Evolutionary conservation across 2,797 vertebrate genomes (phyloP), one percentile per base, ranked within the genome.

Genomic region (Chelon auratus): DNA sequence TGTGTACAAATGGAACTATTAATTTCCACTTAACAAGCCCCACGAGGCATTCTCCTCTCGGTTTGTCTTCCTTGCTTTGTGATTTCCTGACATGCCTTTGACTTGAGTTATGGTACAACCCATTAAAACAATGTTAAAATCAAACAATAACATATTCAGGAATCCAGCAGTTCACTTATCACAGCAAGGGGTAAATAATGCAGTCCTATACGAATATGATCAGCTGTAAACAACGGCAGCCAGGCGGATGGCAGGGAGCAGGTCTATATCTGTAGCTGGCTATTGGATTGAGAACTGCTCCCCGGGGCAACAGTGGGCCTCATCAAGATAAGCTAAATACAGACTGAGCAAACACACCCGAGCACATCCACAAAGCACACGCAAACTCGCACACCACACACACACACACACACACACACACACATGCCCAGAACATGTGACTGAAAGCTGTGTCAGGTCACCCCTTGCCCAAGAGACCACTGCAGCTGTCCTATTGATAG

Each of bases 401-500:
- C 55, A 63, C 58, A 85, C 64, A 75, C 63, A 72, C n/a, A n/a
- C 68, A 56, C 61, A 43, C 10, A 58, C 55, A 63, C 58, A 85
- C 64, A 75, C 63, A 72, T 58, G 67, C 37, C 54, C 30, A 78
- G 24, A 58, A 85, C 90, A 91, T 77, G 87, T 90, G 88, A 92
- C 85, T 70, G 83, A 88, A 87, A 85, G 88, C 87, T 88, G 82
- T 84, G 82, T 89, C 82, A 69, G 89, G 87, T 91, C 93, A 90
- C 75, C 83, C 75, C 5, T 80, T 77, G 83, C 87, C 84, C 82
- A 69, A 86, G 87, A 86, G 87, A 91, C 87, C 78, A 76, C 69
- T 87, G 91, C 94, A 94, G 93, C 93, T 94, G 93, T 93, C 89
- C 87, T 89, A 89, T 84, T 89, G 89, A 91, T 89, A 91, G 87